Percentiles rank a stretch among this genome's conserved stretches.
These are phyloP conservation scores for Leptinotarsa juncta DNA, from an alignment of 2,888 invertebrate species.

Conservation along the genomic window DNA sequence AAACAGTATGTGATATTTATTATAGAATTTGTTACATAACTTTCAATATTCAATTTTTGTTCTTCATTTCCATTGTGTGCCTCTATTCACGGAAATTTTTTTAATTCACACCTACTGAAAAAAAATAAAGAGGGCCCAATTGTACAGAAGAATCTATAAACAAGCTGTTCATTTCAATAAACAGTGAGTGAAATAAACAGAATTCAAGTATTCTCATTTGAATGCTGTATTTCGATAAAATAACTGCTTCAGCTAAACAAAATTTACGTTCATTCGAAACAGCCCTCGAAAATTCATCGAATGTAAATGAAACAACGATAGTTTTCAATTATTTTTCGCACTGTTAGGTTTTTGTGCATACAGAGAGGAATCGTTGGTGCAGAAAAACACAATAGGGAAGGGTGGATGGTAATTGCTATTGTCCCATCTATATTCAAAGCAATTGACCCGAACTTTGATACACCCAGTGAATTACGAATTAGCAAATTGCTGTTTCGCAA, in stretches of 20 bases:
- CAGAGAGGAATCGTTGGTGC: conserved; percentile 56
- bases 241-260: background rate
- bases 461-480: conserved; percentile 44
- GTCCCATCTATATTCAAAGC: conserved; percentile 61
- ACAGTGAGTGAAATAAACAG: too few species aligned
- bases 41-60: too few species aligned
- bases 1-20: too few species aligned
- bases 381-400: conserved; percentile 61
- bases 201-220: too few species aligned
- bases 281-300: conserved; percentile 38
- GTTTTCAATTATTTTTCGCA: conserved; percentile 61
- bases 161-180: too few species aligned
- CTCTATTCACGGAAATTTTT: too few species aligned
- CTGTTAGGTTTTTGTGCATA: conserved; percentile 53
- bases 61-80: too few species aligned
- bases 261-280: background rate
- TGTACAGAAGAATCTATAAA: too few species aligned
- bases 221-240: too few species aligned
- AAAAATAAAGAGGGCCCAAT: too few species aligned
- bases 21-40: too few species aligned
- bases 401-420: conserved; percentile 60
- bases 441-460: conserved; percentile 57
- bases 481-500: conserved; percentile 34
- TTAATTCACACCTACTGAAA: too few species aligned
- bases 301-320: conserved; percentile 59